Percentiles rank a stretch among this genome's conserved stretches.
phyloP scores from a whole-genome alignment of 2,888 invertebrate species.

The Argyresthia albistria region DNA sequence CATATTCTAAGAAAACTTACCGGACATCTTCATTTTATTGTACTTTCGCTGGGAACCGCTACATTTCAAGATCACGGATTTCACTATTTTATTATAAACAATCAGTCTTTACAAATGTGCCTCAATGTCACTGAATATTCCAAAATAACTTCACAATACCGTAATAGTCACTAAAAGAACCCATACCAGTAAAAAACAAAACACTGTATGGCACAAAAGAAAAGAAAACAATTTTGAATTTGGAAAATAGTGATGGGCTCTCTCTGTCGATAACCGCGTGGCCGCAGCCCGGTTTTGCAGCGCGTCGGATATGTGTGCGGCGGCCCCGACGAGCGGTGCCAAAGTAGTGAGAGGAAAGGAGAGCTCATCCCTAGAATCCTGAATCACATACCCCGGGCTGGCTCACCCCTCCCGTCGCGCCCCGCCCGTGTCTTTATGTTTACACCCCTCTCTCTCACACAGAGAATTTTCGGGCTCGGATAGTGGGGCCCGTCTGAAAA shows the following conservation, averaged over 20 bases:
- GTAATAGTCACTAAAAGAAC: neutral
- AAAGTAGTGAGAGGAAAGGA: slow-evolving; percentile 67
- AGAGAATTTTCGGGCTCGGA: slow-evolving; percentile 20
- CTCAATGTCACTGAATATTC: too few species aligned
- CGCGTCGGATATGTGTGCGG: slow-evolving; percentile 37
- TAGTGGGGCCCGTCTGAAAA: slow-evolving; percentile 1
- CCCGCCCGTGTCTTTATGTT: slow-evolving; percentile 29
- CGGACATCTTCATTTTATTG: slow-evolving; percentile 60
- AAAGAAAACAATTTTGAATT: neutral
- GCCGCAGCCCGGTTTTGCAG: slow-evolving; percentile 24
- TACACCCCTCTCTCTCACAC: slow-evolving; percentile 64
- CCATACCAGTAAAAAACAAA: neutral
- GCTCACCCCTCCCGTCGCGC: slow-evolving; percentile 35
- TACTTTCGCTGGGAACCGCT: neutral
- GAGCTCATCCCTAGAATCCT: slow-evolving; percentile 73
- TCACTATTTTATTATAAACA: neutral
- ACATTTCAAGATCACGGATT: neutral
- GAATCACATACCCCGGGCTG: slow-evolving; percentile 60
- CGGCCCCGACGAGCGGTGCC: slow-evolving; percentile 59
- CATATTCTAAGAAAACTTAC: slow-evolving; percentile 38
- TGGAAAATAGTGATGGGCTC: slow-evolving; percentile 21
- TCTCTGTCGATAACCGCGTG: slow-evolving; percentile 21
- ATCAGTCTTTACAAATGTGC: neutral
- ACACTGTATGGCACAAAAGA: neutral
- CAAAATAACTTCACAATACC: neutral